phyloP scores from a whole-genome alignment of 2,797 vertebrate species.

The Rhynchotus rufescens region DNA sequence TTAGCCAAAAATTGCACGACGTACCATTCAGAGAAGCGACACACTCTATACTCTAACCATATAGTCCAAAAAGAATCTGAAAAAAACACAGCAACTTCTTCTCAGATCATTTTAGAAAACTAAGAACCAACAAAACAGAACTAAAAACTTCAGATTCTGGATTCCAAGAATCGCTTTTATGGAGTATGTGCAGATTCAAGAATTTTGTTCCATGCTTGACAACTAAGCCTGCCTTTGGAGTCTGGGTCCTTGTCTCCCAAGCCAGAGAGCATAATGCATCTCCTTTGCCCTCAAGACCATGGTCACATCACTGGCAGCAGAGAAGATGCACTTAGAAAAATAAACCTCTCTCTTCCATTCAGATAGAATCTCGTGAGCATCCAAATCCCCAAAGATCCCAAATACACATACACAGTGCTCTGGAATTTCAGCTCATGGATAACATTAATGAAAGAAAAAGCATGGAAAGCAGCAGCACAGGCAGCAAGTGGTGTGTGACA shows the following conservation, averaged over 20 bases:
- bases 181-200: background rate
- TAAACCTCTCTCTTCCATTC: background rate
- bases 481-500: accelerated
- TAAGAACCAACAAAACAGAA: background rate
- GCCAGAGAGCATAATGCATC: background rate
- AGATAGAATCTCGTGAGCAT: background rate
- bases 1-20: background rate
- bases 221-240: background rate
- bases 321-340: background rate
- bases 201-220: background rate
- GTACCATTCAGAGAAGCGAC: background rate
- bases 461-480: background rate
- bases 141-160: background rate
- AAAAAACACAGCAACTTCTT: background rate
- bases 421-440: background rate
- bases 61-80: background rate
- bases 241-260: background rate
- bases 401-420: background rate
- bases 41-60: background rate
- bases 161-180: background rate
- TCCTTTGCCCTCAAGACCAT: background rate
- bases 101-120: background rate
- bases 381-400: accelerated
- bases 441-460: background rate
- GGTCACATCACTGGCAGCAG: accelerated